Base-by-base conservation (phyloP, 2,113 vertebrate species). In the Catagonus wagneri region DNA sequence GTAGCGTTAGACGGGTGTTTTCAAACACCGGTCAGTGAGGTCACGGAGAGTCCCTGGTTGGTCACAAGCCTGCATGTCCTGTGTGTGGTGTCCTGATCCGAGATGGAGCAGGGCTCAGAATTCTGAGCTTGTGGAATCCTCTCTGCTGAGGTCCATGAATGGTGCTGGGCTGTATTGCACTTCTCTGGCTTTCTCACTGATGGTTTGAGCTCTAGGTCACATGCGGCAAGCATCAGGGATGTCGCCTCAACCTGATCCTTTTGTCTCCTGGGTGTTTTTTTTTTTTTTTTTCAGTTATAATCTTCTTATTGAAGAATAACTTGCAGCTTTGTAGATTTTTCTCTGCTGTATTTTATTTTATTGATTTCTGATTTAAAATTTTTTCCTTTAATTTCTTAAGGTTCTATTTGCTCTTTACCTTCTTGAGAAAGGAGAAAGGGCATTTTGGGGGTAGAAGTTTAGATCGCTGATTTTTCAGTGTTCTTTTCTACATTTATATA, bases 401-500 rank as follows among this genome's bases (percentile, higher is more conserved):
- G 1, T 93, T 78, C 76, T 79, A 23, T 66, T 54, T 60, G 20
- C 44, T 94, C 36, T 87, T 89, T 66, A 54, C 12, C n/a, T 86
- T 80, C 71, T 94, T 95, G 85, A 68, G n/a, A 93, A 85, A 75
- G 39, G 91, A 87, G 89, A 63, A 63, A 83, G 39, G 22, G 6
- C n/a, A 36, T 83, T 81, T 29, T 92, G 72, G 22, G 76, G 52
- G 71, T 66, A 11, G n/a, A 27, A 75, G n/a, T 17, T 69, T 25
- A 54, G 34, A 34, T 68, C 36, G 39, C 60, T 78, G 63, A 27
- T 74, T 83, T 44, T 94, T 94, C 81, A 76, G 0, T 81, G 29
- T 75, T 92, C 14, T 81, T 94, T 86, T 72, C 32, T 56, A 6
- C 63, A 44, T 44, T 44, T 44, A 44, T 44, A 44, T 44, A 44